Evolutionary conservation across 1,140 invertebrate species (phyloP).

Genomic region (Zaprionus inermis): DNA sequence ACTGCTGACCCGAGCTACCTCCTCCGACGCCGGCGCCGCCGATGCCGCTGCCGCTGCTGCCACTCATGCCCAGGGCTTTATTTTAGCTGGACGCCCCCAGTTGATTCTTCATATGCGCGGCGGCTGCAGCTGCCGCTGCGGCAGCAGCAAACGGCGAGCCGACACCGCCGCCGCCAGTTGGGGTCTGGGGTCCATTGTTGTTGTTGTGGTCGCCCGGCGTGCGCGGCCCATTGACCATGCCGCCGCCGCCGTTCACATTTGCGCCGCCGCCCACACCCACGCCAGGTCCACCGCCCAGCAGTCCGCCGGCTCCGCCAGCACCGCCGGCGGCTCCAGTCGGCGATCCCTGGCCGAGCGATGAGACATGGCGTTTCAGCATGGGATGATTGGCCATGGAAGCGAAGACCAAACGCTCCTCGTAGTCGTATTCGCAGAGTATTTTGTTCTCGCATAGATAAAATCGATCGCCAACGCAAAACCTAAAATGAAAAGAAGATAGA

Average conservation of each 20-base stretch:
- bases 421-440: conserved; percentile 98
- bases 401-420: conserved; percentile 96
- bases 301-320: conserved; percentile 35
- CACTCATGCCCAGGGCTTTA: conserved; percentile 71
- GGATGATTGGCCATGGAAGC: conserved; percentile 96
- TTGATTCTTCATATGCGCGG: conserved; percentile 82
- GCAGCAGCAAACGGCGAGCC: conserved; percentile 73
- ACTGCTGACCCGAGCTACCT: conserved; percentile 53
- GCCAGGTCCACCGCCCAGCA: conserved; percentile 44
- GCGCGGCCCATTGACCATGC: conserved; percentile 69
- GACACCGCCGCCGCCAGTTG: conserved; percentile 50
- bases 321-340: conserved; percentile 60
- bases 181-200: conserved; percentile 76
- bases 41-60: conserved; percentile 43
- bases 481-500: conserved; percentile 84
- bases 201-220: conserved; percentile 81
- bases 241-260: conserved; percentile 45
- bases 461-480: conserved; percentile 98
- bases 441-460: conserved; percentile 99
- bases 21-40: conserved; percentile 18
- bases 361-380: conserved; percentile 94
- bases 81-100: conserved; percentile 84
- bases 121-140: conserved; percentile 71
- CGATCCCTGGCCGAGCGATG: conserved; percentile 76
- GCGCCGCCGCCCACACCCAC: conserved; percentile 21